A percentile compares a stretch with the other conserved stretches of the same genome.
phyloP scores from a whole-genome alignment of 2,113 vertebrate genomes.

The Lagopus muta region DNA sequence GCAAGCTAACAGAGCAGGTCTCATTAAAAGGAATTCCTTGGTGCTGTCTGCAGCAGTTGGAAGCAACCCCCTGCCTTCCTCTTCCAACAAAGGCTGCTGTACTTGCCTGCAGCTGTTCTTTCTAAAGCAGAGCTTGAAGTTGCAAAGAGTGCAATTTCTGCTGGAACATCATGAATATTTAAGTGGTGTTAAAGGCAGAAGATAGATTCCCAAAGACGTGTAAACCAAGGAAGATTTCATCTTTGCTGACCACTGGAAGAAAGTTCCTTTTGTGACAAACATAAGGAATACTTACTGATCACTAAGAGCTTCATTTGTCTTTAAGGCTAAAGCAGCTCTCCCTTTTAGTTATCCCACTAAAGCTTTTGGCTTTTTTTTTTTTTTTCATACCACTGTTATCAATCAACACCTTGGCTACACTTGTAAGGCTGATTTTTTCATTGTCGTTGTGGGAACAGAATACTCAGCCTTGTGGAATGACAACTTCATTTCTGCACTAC shows the following conservation, averaged over 20 bases:
- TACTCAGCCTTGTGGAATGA: not conserved
- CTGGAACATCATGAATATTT: not conserved
- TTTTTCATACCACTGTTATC: not conserved
- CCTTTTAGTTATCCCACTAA: not conserved
- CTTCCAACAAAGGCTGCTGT: not conserved
- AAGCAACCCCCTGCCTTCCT: not conserved
- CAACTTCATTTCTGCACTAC: not conserved
- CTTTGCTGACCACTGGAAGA: not conserved
- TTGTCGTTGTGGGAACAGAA: not conserved
- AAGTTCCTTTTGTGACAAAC: not conserved
- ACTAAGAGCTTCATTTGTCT: not conserved
- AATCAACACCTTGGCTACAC: constrained; percentile 5
- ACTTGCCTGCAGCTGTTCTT: not conserved
- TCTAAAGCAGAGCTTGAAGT: not conserved
- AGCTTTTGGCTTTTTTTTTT: not conserved
- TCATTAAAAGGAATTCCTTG: not conserved
- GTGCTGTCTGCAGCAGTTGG: not conserved
- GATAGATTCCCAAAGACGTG: fast-evolving
- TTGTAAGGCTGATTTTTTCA: not conserved
- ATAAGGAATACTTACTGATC: not conserved
- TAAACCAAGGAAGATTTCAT: not conserved
- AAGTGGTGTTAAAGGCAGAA: not conserved
- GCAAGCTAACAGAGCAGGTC: not conserved
- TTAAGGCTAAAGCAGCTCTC: not conserved
- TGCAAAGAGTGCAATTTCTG: not conserved